Evolutionary conservation across 2,797 vertebrate species (phyloP).

Genomic region (Vireo griseus): DNA sequence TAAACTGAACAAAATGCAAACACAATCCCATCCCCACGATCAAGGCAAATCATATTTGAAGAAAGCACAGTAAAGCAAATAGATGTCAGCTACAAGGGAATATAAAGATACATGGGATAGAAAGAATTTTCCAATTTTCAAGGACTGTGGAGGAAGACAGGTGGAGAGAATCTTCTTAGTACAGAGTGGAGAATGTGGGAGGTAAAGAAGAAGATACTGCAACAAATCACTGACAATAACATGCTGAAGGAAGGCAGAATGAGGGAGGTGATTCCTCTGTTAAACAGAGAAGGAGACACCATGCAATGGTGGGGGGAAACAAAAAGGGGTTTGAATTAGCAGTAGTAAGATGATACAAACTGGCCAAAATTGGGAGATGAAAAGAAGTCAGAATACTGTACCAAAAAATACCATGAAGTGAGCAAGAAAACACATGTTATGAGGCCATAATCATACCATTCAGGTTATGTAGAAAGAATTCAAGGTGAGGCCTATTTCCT

Average conservation of each 20-base stretch:
- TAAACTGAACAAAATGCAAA: neutral
- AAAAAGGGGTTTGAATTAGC: neutral
- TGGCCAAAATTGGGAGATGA: neutral
- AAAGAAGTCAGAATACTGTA: neutral
- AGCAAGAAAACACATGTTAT: neutral
- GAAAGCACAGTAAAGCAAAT: neutral
- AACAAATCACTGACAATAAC: conserved; percentile 37
- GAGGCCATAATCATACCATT: neutral
- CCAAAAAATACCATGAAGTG: neutral
- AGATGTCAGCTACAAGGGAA: neutral
- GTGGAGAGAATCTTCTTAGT: conserved; percentile 10
- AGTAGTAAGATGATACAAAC: neutral
- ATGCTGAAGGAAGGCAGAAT: conserved; percentile 1
- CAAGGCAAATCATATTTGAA: neutral
- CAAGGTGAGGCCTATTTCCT: neutral
- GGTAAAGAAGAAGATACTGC: neutral
- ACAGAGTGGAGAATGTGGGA: neutral
- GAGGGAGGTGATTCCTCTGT: neutral
- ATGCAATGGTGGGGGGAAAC: neutral
- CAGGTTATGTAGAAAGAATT: neutral
- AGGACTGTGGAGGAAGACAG: neutral
- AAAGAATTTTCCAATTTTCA: conserved; percentile 22
- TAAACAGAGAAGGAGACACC: neutral
- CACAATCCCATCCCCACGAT: neutral
- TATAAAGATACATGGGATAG: conserved; percentile 22